Percentiles rank a stretch among this genome's conserved stretches.
These are phyloP conservation scores for Alcis repandata DNA, from an alignment of 2,888 invertebrate genomes.

Conservation along the genomic window DNA sequence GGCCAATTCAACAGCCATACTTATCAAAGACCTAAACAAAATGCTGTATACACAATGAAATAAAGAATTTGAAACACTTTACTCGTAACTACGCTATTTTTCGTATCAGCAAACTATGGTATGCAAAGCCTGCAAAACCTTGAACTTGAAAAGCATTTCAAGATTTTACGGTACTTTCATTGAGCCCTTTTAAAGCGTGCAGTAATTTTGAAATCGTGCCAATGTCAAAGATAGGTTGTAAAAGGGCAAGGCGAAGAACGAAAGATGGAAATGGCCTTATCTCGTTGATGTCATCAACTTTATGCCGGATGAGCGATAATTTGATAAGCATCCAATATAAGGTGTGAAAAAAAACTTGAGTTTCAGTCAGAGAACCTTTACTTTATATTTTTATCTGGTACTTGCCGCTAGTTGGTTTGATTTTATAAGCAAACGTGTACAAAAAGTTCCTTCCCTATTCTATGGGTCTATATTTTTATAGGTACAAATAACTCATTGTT, in stretches of 20 bases:
- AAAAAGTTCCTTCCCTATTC: too few species aligned
- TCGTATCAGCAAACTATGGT: constrained; percentile 15
- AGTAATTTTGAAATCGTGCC: constrained; percentile 30
- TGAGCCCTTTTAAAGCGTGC: constrained; percentile 23
- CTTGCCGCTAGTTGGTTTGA: too few species aligned
- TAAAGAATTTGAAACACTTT: constrained; percentile 3
- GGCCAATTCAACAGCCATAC: too few species aligned
- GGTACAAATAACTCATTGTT: too few species aligned
- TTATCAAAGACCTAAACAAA: too few species aligned
- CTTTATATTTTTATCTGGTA: too few species aligned
- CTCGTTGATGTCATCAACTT: constrained; percentile 12
- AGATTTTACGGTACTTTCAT: constrained; percentile 16
- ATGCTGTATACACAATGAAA: constrained; percentile 5
- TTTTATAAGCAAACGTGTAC: too few species aligned
- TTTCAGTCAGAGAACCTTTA: too few species aligned
- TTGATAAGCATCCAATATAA: neutral
- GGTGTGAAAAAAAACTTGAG: neutral
- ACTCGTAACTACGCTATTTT: constrained; percentile 10
- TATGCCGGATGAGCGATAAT: constrained; percentile 23
- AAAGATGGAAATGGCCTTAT: constrained; percentile 27
- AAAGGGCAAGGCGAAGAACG: constrained; percentile 28
- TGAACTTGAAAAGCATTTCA: constrained; percentile 25
- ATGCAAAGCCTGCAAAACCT: constrained; percentile 21
- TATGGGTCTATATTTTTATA: too few species aligned
- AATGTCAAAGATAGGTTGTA: constrained; percentile 28